Evolutionary conservation across 2,113 vertebrate species (phyloP).

Genomic region (Leptosomus discolor): DNA sequence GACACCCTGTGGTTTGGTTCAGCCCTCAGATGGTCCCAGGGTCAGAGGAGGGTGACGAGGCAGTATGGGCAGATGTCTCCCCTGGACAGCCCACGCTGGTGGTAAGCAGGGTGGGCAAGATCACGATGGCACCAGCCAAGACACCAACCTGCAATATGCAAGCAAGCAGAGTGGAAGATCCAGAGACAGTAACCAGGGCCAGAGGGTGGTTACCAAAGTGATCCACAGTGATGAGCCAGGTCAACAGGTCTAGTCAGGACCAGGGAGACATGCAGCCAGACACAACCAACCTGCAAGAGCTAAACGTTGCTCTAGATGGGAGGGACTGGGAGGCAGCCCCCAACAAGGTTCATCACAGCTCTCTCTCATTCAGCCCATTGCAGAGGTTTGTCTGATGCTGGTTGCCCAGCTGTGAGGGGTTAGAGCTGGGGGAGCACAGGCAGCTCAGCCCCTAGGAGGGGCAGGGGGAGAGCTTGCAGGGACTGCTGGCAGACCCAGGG

Average conservation of each 20-base stretch:
- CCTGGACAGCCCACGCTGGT: not conserved
- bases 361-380: not conserved
- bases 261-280: not conserved
- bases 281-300: not conserved
- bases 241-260: not conserved
- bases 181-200: not conserved
- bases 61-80: not conserved
- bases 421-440: not conserved
- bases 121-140: not conserved
- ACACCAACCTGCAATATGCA: not conserved
- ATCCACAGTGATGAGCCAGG: not conserved
- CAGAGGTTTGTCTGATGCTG: not conserved
- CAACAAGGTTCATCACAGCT: not conserved
- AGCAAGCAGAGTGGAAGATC: not conserved
- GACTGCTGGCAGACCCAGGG: not conserved
- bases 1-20: not conserved
- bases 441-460: not conserved
- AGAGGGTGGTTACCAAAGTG: not conserved
- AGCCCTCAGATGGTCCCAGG: not conserved
- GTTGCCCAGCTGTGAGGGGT: not conserved
- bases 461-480: not conserved
- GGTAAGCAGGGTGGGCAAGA: not conserved
- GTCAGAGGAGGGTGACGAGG: not conserved
- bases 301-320: not conserved
- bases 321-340: fast-evolving